These are phyloP conservation scores for Cheilinus undulatus DNA, from an alignment of 2,113 vertebrate species.

Conservation along the genomic window DNA sequence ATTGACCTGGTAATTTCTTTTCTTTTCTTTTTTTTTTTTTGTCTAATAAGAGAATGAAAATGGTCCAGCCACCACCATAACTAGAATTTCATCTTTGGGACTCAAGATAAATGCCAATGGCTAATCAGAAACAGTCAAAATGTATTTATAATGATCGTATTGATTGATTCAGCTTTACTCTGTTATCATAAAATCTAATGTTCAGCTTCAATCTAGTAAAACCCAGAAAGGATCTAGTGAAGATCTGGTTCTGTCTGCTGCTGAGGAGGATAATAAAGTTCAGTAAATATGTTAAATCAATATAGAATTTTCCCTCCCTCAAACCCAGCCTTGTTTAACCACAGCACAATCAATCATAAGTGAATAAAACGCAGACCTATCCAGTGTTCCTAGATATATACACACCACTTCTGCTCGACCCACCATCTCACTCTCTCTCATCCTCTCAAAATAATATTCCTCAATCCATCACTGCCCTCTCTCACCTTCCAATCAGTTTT, in stretches of 20 bases:
- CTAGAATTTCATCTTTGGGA: too few relatives aligned
- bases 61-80: too few relatives aligned
- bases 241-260: background rate
- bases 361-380: conserved; percentile 17
- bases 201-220: background rate
- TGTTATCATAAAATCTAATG: too few relatives aligned
- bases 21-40: too few relatives aligned
- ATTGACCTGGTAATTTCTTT: too few relatives aligned
- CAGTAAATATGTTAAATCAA: background rate
- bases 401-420: background rate
- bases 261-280: too few relatives aligned
- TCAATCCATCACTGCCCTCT: conserved; percentile 51
- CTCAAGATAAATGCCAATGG: too few relatives aligned
- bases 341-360: conserved; percentile 27
- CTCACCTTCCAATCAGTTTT: conserved; percentile 35
- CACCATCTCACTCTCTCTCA: conserved; percentile 11
- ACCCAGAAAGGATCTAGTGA: background rate
- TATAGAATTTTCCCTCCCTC: background rate
- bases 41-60: too few relatives aligned
- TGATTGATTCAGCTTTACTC: too few relatives aligned
- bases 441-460: conserved; percentile 37
- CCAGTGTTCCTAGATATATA: conserved; percentile 1
- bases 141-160: too few relatives aligned
- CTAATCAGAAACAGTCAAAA: too few relatives aligned
- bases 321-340: background rate